phyloP scores from a whole-genome alignment of 2,888 invertebrate genomes.

The Lepidonotus clava region DNA sequence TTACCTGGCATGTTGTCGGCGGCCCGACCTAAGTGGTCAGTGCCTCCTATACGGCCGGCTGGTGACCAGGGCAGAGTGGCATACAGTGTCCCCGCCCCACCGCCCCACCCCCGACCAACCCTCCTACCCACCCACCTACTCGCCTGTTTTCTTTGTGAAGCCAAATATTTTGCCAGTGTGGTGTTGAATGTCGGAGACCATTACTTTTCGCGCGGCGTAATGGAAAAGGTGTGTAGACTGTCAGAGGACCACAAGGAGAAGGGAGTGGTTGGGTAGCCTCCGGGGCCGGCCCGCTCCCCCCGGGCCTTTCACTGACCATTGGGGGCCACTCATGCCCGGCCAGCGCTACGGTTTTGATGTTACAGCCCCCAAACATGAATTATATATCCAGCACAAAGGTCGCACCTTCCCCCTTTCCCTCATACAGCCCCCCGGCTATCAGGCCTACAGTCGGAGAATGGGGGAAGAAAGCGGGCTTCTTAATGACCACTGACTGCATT shows the following conservation, averaged over 20 bases:
- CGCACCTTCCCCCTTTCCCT: background rate
- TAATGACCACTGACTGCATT: background rate
- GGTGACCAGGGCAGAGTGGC: conserved; percentile 27
- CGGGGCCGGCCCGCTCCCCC: background rate
- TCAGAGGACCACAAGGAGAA: background rate
- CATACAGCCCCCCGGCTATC: background rate
- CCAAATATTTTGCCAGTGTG: conserved; percentile 47
- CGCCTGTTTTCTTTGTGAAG: conserved; percentile 42
- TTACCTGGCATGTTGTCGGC: background rate
- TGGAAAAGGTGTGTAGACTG: conserved; percentile 53
- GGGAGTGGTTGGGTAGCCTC: background rate
- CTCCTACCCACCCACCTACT: background rate
- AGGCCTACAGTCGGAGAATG: background rate
- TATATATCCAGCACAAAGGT: conserved; percentile 32
- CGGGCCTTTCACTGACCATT: conserved; percentile 1
- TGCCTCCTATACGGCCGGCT: background rate
- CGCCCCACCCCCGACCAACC: no score
- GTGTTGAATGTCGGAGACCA: conserved; percentile 30
- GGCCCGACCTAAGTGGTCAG: background rate
- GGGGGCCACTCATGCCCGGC: background rate
- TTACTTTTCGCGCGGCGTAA: conserved; percentile 40
- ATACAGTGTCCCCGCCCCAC: background rate
- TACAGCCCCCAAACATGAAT: background rate
- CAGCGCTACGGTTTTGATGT: background rate
- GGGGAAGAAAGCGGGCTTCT: background rate